Conservation (phyloP, 2,888 invertebrate genomes). For the Chaetogeoica ovagalla region DNA sequence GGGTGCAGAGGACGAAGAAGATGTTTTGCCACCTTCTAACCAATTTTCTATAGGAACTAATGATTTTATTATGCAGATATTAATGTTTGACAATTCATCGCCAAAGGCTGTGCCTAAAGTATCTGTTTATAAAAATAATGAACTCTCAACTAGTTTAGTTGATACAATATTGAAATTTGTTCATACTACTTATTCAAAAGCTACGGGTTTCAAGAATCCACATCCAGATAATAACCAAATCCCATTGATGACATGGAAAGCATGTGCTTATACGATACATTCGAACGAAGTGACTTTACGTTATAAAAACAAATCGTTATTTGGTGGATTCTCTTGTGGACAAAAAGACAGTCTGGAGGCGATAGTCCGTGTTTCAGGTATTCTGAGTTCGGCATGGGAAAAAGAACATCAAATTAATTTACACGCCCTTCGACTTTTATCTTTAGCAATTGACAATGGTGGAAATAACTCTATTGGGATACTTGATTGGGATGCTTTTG, state of each 20-base stretch:
- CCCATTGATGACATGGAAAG: slow-evolving; percentile 70
- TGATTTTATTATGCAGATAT: slow-evolving; percentile 51
- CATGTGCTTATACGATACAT: slow-evolving; percentile 78
- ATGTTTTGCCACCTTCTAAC: slow-evolving; percentile 27
- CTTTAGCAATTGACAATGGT: slow-evolving; percentile 64
- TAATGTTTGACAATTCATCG: slow-evolving; percentile 41
- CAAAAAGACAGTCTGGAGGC: slow-evolving; percentile 77
- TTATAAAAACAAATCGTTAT: slow-evolving; percentile 71
- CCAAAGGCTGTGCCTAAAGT: slow-evolving; percentile 45
- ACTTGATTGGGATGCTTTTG: slow-evolving; percentile 82
- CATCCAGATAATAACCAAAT: slow-evolving; percentile 62
- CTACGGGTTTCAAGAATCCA: slow-evolving; percentile 62
- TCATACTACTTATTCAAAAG: slow-evolving; percentile 65
- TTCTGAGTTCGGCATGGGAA: slow-evolving; percentile 60
- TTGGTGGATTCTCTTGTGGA: slow-evolving; percentile 76
- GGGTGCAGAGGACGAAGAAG: slow-evolving; percentile 31
- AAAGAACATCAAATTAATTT: slow-evolving; percentile 61
- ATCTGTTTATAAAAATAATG: slow-evolving; percentile 40
- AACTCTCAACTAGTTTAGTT: slow-evolving; percentile 60
- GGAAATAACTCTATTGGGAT: slow-evolving; percentile 69
- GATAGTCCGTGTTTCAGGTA: slow-evolving; percentile 68
- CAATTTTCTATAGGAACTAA: slow-evolving; percentile 42
- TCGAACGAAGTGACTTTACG: slow-evolving; percentile 74
- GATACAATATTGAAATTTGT: slow-evolving; percentile 69
- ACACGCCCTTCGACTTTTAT: slow-evolving; percentile 63